Percentiles rank a stretch among this genome's conserved stretches.
Conservation (phyloP, 2,888 invertebrate species). For the Resseliella maxima region DNA sequence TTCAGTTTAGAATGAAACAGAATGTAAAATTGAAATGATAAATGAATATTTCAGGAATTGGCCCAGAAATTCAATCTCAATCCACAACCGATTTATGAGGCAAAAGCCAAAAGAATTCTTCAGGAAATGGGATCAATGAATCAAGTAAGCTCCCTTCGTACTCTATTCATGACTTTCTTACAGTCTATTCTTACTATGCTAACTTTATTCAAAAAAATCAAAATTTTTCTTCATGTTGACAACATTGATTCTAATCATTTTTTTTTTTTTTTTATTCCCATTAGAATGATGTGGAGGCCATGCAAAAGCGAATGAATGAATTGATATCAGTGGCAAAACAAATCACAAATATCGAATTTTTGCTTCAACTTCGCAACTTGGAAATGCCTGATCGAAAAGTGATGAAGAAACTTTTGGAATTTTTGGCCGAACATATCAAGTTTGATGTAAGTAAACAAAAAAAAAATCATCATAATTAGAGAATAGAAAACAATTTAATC, state of each 20-base stretch:
- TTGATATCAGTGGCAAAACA: slow-evolving; percentile 62
- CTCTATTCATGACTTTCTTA: too few relatives aligned
- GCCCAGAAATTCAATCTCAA: slow-evolving; percentile 65
- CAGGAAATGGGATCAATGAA: slow-evolving; percentile 62
- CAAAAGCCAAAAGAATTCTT: slow-evolving; percentile 64
- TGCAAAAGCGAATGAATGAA: slow-evolving; percentile 62
- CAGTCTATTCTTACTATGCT: too few relatives aligned
- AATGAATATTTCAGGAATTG: slow-evolving; percentile 62
- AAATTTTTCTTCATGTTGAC: too few relatives aligned
- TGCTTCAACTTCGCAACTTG: slow-evolving; percentile 63
- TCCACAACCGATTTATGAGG: slow-evolving; percentile 66
- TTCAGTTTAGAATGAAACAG: background rate
- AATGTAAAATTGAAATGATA: too few relatives aligned
- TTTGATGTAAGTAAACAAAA: slow-evolving; percentile 58
- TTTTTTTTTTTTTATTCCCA: background rate
- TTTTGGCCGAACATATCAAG: slow-evolving; percentile 64
- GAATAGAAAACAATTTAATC: background rate
- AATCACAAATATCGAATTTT: slow-evolving; percentile 64
- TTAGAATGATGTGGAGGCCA: slow-evolving; percentile 60
- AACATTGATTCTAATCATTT: too few relatives aligned
- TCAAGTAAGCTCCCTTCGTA: slow-evolving; percentile 59
- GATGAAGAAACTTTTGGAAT: slow-evolving; percentile 63
- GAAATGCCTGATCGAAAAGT: slow-evolving; percentile 64
- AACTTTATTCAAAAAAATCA: background rate
- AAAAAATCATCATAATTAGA: background rate